A percentile compares a stretch with the other conserved stretches of the same genome.
These are phyloP conservation scores for Zapus hudsonius DNA, from an alignment of 2,113 vertebrate genomes.

Conservation along the genomic window DNA sequence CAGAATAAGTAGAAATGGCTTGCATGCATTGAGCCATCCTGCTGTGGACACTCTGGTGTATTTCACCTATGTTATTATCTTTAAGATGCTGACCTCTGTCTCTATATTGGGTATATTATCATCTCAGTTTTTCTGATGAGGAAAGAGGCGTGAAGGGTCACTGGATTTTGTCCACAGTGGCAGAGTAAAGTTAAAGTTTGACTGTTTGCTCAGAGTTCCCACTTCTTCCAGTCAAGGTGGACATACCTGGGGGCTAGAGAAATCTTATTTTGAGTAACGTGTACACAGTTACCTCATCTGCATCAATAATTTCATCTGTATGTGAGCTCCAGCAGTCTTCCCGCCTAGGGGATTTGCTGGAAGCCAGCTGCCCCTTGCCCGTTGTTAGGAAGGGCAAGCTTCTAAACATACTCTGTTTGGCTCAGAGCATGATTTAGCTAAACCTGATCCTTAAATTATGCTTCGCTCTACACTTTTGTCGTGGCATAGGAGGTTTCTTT, in stretches of 20 bases:
- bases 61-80: background rate
- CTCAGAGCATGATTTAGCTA: background rate
- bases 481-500: background rate
- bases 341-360: background rate
- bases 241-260: accelerated
- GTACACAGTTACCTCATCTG: accelerated
- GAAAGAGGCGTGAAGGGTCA: too few relatives aligned
- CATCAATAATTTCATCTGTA: background rate
- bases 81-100: background rate
- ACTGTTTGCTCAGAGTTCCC: background rate
- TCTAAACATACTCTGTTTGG: background rate
- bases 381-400: background rate
- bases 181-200: too few relatives aligned
- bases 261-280: background rate
- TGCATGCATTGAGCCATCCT: accelerated
- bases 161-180: accelerated
- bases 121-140: background rate
- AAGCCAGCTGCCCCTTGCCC: background rate
- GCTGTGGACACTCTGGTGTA: accelerated
- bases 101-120: accelerated
- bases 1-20: background rate
- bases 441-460: background rate
- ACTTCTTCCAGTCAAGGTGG: background rate
- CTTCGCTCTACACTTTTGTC: background rate
- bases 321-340: too few relatives aligned